Evolutionary conservation across 2,797 vertebrate genomes (phyloP).

Genomic region (Dryobates pubescens): DNA sequence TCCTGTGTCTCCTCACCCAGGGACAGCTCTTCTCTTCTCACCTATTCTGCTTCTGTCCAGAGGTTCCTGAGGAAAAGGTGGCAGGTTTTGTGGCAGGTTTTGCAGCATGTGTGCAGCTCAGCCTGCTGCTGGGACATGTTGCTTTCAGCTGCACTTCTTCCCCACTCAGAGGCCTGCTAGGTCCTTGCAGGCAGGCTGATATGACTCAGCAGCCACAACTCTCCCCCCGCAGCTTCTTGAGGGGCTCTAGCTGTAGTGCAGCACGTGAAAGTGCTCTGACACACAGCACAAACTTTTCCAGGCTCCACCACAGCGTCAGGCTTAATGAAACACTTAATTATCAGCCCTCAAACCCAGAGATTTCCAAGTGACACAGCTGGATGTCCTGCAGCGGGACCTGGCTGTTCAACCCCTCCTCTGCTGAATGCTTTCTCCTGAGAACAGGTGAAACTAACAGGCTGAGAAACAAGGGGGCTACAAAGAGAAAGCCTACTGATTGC

Average conservation of each 20-base stretch:
- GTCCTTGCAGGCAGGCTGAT: background rate
- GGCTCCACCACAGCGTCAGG: background rate
- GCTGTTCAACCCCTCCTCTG: background rate
- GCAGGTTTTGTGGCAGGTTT: fast-evolving
- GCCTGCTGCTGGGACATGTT: background rate
- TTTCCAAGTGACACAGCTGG: background rate
- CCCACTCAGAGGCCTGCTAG: background rate
- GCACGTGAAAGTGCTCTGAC: background rate
- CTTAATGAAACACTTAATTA: slow-evolving; percentile 67
- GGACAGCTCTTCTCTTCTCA: background rate
- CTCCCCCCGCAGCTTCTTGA: background rate
- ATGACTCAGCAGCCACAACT: background rate
- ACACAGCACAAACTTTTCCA: slow-evolving; percentile 5
- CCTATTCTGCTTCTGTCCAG: fast-evolving
- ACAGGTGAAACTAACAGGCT: background rate
- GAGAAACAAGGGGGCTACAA: background rate
- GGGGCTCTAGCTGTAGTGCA: background rate
- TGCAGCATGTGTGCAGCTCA: background rate
- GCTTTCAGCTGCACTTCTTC: background rate
- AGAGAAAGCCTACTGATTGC: background rate
- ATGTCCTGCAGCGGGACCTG: background rate
- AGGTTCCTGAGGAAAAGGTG: background rate
- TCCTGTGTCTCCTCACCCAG: background rate
- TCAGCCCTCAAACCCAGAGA: background rate
- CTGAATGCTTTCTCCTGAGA: background rate